Evolutionary conservation across 1,140 invertebrate species (phyloP).

Genomic region (Solen grandis): DNA sequence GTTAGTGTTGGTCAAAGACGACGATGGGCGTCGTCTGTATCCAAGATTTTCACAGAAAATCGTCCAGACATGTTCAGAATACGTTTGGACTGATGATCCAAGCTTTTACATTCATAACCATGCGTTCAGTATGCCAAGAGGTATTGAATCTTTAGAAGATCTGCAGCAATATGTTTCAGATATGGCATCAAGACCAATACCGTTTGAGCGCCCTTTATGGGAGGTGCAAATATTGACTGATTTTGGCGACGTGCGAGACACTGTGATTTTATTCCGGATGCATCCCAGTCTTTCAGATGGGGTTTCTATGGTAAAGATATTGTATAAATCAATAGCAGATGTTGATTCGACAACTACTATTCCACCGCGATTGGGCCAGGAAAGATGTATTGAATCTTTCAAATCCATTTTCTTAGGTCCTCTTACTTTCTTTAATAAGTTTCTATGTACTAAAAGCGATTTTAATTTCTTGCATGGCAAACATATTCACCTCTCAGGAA

Average conservation of each 20-base stretch:
- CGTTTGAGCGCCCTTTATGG: constrained; percentile 82
- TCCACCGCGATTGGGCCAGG: constrained; percentile 81
- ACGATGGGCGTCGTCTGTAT: constrained; percentile 33
- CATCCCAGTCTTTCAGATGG: constrained; percentile 84
- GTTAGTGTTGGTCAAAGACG: constrained; percentile 34
- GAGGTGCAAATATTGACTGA: constrained; percentile 83
- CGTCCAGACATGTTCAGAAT: constrained; percentile 76
- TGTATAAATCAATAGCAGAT: constrained; percentile 83
- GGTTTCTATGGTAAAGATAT: constrained; percentile 82
- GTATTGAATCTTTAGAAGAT: constrained; percentile 75
- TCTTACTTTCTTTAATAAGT: constrained; percentile 81
- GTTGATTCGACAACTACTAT: constrained; percentile 76
- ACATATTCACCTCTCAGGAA: constrained; percentile 68
- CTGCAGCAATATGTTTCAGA: constrained; percentile 80
- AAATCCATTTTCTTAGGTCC: constrained; percentile 83
- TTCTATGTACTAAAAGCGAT: constrained; percentile 78
- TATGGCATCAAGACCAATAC: constrained; percentile 80
- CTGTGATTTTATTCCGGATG: constrained; percentile 82
- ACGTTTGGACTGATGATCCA: constrained; percentile 82
- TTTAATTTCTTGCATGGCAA: constrained; percentile 75
- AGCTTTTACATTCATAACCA: constrained; percentile 83
- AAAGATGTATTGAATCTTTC: constrained; percentile 65
- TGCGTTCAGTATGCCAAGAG: constrained; percentile 80
- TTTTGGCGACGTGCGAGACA: constrained; percentile 80
- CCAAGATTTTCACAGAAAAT: constrained; percentile 50